Evolutionary conservation across 2,888 invertebrate species (phyloP), one percentile per base, ranked within the genome.

Genomic region (Epiblema foenella): DNA sequence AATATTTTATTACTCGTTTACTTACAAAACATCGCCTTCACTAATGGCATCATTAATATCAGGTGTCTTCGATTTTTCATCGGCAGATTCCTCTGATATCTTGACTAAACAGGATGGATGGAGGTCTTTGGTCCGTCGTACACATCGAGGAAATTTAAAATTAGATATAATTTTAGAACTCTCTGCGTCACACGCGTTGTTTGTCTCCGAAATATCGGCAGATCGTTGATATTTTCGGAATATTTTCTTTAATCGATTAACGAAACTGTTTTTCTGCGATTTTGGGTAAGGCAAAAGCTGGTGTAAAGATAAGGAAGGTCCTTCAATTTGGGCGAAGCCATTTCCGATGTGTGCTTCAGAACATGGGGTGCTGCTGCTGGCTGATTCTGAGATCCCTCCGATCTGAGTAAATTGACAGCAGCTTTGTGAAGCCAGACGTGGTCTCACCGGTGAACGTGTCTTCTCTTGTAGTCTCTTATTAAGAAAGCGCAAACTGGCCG

Each of bases 261-360:
- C 80, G 63, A 90, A 85, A 68, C 83, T 80, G 24, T 83, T 79
- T 65, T 81, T 89, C 58, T 76, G 86, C 0, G 87, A 81, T 77
- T 89, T 91, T 2, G 92, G 92, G 73, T 87, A 91, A 1, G 91
- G 90, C 58, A 93, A 77, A n/a, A 93, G 82, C 84, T 91, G 88
- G 57, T 86, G 82, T 86, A 92, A 90, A 8, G 89, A 84, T 20
- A 92, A 76, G 17, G 84, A 83, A 3, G 78, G 73, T 49, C 72
- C 74, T 12, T 78, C 72, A n/a, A 54, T 62, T 52, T 60, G 69
- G 17, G 59, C 56, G 20, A 57, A 65, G 24, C 17, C 64, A 24
- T 29, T 17, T 46, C 72, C 69, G 17, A 69, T 29, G 33, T 74
- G 67, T 65, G 64, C 64, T 51, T 72, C 70, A 74, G 66, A 49